A percentile compares a stretch with the other conserved stretches of the same genome.
phyloP scores from a whole-genome alignment of 1,140 invertebrate genomes.

The Epicauta chinensis region DNA sequence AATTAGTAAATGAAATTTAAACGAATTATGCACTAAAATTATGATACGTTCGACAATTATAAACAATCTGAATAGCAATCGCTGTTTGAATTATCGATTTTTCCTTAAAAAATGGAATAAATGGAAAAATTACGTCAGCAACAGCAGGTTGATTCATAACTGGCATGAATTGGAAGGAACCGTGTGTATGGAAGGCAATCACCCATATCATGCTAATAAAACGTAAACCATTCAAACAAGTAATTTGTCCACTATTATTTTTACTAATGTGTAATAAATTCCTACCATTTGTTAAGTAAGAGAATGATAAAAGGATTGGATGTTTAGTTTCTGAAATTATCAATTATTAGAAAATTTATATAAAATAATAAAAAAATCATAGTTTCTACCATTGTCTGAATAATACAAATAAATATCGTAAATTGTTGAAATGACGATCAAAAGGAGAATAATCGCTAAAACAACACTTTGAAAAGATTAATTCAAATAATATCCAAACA shows the following conservation, averaged over 20 bases:
- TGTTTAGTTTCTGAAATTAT: constrained; percentile 7
- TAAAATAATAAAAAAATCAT: no score
- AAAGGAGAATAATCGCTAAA: neutral
- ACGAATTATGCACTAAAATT: no score
- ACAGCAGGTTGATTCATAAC: no score
- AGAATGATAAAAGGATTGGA: constrained; percentile 20
- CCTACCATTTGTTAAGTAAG: constrained; percentile 24
- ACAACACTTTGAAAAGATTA: neutral
- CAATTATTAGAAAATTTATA: neutral
- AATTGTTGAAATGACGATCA: neutral
- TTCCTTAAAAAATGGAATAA: no score
- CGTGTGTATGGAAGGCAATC: constrained; percentile 49
- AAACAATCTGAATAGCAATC: no score
- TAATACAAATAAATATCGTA: constrained; percentile 2
- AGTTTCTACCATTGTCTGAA: neutral
- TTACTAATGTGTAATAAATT: constrained; percentile 19
- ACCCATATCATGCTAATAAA: constrained; percentile 51
- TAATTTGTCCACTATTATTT: constrained; percentile 33
- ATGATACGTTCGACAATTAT: no score
- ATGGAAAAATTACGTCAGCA: no score
- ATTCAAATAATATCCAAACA: neutral
- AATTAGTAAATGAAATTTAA: no score
- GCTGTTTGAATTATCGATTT: no score
- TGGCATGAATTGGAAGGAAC: no score
- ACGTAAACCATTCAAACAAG: constrained; percentile 48